Percentiles rank a stretch among this genome's conserved stretches.
Evolutionary conservation across 2,888 invertebrate species (phyloP).

Genomic region (Lamellibrachia columna): DNA sequence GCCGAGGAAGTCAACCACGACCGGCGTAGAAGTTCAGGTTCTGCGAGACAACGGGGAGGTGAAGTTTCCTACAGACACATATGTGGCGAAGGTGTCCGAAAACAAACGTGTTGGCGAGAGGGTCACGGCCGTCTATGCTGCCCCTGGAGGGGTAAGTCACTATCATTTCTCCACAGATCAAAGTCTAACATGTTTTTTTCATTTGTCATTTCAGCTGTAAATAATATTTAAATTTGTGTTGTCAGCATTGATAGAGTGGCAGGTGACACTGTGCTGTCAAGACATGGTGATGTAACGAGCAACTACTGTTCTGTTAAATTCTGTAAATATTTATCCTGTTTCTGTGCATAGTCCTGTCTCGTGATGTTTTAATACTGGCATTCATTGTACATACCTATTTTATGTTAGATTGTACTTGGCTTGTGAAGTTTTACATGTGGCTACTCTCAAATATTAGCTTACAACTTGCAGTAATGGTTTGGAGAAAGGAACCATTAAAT

Average conservation of each 20-base stretch:
- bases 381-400: conserved; percentile 11
- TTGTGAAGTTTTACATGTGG: not conserved
- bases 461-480: too few relatives aligned
- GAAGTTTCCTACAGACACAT: conserved; percentile 33
- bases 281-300: not conserved
- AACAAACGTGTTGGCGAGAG: conserved; percentile 32
- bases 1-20: conserved; percentile 43
- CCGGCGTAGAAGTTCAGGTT: conserved; percentile 51
- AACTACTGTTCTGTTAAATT: not conserved
- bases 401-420: not conserved
- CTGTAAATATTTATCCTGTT: not conserved
- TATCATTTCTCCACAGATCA: not conserved
- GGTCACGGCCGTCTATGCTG: conserved; percentile 38
- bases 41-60: conserved; percentile 43
- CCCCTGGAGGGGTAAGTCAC: conserved; percentile 40
- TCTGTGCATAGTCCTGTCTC: not conserved
- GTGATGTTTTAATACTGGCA: not conserved
- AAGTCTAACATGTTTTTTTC: not conserved
- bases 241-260: not conserved
- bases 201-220: not conserved
- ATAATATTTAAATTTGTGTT: not conserved
- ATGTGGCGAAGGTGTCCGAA: conserved; percentile 36
- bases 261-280: not conserved
- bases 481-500: too few relatives aligned
- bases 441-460: not conserved